Evolutionary conservation across 2,797 vertebrate species (phyloP), one percentile per base, ranked within the genome.

Genomic region (Lophius americanus): DNA sequence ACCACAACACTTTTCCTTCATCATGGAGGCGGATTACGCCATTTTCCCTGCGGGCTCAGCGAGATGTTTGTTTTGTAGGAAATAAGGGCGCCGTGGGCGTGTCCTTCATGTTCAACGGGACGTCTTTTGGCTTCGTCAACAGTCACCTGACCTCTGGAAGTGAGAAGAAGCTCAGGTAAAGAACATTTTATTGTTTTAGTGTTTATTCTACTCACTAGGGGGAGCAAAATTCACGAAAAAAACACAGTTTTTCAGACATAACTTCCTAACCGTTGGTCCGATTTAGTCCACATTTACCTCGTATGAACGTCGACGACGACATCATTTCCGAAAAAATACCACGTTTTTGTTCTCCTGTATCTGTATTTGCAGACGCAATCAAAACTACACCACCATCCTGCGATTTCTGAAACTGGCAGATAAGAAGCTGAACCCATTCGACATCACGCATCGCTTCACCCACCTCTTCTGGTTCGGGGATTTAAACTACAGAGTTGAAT

Each of bases 391-490:
- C 70, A 97, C 75, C 84, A 99, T 99, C 82, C 94, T 99, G 73
- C 94, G 96, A 14, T 97, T 98, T 85, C 91, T 99, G 83, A 96
- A 96, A 11, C 88, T 99, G 66, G 96, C 97, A 50, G 98, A 98
- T 73, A 99, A 98, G 91, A 99, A 98, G 72, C 84, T 98, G 37
- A 96, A 95, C 74, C 95, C 96, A 0, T 99, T 99, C 62, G 97
- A 99, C 87, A 96, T 99, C 85, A 96, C 96, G 4, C 94, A 98
- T 82, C 95, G 94, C 41, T 99, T 99, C 87, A 98, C 97, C 10
- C 98, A 99, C 82, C 95, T 99, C 53, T 97, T 99, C 94, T 99
- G 98, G 98, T 90, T 99, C 0, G 98, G 98, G 13, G 98, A 99
- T 82, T 86, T 99, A 77, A 99, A 99, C 91, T 99, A 99, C 76